Conservation (phyloP, 1,140 invertebrate species). For the Penaeus japonicus region DNA sequence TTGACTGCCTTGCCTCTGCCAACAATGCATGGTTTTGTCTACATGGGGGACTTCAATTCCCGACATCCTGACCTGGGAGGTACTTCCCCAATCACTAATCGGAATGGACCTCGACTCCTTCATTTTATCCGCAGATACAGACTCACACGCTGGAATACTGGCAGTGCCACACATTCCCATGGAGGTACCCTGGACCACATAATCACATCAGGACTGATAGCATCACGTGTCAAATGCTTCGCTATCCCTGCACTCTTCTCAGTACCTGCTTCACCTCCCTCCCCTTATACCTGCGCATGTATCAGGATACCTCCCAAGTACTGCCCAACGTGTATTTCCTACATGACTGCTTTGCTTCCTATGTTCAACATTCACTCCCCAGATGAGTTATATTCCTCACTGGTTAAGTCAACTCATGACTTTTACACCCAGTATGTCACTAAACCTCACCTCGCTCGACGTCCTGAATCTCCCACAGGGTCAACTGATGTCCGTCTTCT, state of each 20-base stretch:
- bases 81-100: too few species aligned
- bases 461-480: not conserved
- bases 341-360: not conserved
- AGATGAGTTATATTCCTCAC: not conserved
- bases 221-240: not conserved
- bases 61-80: too few species aligned
- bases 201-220: not conserved
- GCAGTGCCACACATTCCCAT: not conserved
- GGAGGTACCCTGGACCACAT: constrained; percentile 22
- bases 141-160: constrained; percentile 27
- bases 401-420: not conserved
- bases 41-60: too few species aligned
- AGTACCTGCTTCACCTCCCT: not conserved
- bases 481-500: too few species aligned
- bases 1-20: too few species aligned
- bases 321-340: not conserved
- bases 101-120: constrained; percentile 22
- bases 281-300: not conserved
- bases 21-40: too few species aligned
- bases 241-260: not conserved
- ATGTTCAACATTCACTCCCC: too few species aligned
- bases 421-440: too few species aligned
- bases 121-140: not conserved
- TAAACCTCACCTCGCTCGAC: too few species aligned
- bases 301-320: not conserved